These are phyloP conservation scores for Pipra filicauda DNA, from an alignment of 2,113 vertebrate genomes.

Conservation along the genomic window DNA sequence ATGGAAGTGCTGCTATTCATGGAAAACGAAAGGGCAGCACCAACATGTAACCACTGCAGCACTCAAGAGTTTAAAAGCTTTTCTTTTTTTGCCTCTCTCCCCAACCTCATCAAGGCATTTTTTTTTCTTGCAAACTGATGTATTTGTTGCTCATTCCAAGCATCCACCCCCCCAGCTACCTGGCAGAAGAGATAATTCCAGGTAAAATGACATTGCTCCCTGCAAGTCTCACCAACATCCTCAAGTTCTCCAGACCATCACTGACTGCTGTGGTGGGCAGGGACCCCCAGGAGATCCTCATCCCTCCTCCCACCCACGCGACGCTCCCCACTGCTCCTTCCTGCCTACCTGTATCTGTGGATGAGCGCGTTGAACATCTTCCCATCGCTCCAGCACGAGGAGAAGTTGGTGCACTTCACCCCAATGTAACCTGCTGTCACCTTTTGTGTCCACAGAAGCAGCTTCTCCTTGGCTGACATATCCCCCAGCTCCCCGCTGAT, in stretches of 20 bases:
- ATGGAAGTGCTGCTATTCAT: not conserved
- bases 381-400: slow-evolving; percentile 93
- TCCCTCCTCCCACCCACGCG: not conserved
- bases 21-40: not conserved
- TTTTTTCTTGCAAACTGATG: not conserved
- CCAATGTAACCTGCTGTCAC: slow-evolving; percentile 91
- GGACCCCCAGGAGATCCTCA: not conserved
- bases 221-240: not conserved
- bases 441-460: slow-evolving; percentile 95
- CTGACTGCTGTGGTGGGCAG: fast-evolving
- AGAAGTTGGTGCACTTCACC: slow-evolving; percentile 95
- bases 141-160: not conserved
- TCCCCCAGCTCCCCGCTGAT: slow-evolving; percentile 94
- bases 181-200: not conserved
- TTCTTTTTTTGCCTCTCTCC: not conserved
- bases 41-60: not conserved
- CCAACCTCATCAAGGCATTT: not conserved
- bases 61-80: not conserved
- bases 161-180: not conserved
- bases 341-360: slow-evolving; percentile 91
- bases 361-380: slow-evolving; percentile 99
- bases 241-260: not conserved
- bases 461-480: slow-evolving; percentile 97
- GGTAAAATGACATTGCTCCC: not conserved
- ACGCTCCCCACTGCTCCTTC: not conserved